Evolutionary conservation across 2,113 vertebrate genomes (phyloP), one percentile per base, ranked within the genome.

Genomic region (Chaetops frenatus): DNA sequence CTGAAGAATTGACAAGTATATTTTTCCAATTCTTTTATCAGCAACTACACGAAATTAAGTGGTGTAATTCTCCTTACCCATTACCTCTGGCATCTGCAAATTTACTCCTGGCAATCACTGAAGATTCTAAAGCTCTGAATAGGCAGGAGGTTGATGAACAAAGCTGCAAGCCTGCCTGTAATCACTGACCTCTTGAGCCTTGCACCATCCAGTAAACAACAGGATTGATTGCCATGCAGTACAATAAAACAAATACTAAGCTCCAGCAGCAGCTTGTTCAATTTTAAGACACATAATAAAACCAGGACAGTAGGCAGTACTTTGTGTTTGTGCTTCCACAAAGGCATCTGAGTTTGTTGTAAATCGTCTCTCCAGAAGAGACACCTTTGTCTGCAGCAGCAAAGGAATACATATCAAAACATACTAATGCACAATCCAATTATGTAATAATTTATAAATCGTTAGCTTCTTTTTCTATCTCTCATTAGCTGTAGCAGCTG

Each of bases 1-100:
- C 61, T 27, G 3, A 91, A 74, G 80, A 88, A 91, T 36, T 88
- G 77, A 90, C 72, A 90, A 86, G 36, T 44, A 11, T 11, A 64
- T 74, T 90, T 94, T 86, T 40, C 40, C 62, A 86, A 42, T 70
- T 67, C 77, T 90, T 94, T 56, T 89, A 77, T 91, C 70, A 91
- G 91, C 77, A 91, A 19, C 56, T 60, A 40, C 69, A 60, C 6
- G 2, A 81, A 84, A 94, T 89, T 72, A 89, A 89, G 66, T n/a
- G n/a, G 35, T 71, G 61, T 54, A 22, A 48, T 91, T 92, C 93
- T 87, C 92, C 83, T 94, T 66, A 81, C 9, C 42, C 44, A 83
- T 93, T 93, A 92, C 78, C 45, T 94, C 66, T 88, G 82, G 77
- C 81, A 95, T 70, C 73, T 86, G 60, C 22, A 86, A 70, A 86